Evolutionary conservation across 2,888 invertebrate species (phyloP), one percentile per base, ranked within the genome.

Genomic region (Terebella lapidaria): DNA sequence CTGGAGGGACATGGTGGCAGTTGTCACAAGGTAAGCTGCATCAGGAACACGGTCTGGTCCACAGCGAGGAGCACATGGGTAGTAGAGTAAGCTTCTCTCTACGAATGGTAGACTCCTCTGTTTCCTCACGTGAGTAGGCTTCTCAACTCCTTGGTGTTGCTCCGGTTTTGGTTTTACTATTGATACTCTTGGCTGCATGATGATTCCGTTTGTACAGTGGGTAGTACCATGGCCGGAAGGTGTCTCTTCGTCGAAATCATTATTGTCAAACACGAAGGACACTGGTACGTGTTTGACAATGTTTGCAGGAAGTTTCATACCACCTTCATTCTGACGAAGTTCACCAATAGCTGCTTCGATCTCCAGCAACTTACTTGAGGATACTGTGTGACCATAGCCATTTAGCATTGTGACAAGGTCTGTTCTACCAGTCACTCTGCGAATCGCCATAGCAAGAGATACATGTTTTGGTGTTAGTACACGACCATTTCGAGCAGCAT

Each of bases 381-480:
- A 49, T 20, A 49, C 49, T 18, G 22, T 49, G 49, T 49, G 49
- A 20, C 49, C 22, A 49, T 49, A 49, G 15, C 49, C 49, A 49
- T 49, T 49, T 5, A 49, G 49, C 49, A 49, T 20, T 49, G 18
- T 22, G 5, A 49, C 22, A 18, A 49, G 22, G 20, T 49, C 49
- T 18, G 15, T 49, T 20, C 49, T 49, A 49, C 49, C 49, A 49
- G 49, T 49, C 18, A 10, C 49, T 49, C 20, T 49, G 15, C 22
- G 22, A 20, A 49, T 49, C 5, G 49, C 22, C 49, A 49, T 49
- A 18, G 49, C 49, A 10, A 49, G 15, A 18, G 49, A 49, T 18
- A 49, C 49, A 49, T 49, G 49, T 20, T 49, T 49, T 49, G 49
- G 22, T 49, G 49, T 49, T 49, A n/a, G n/a, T n/a, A n/a, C n/a